Evolutionary conservation across 2,113 vertebrate genomes (phyloP).

Genomic region (Tympanuchus pallidicinctus): DNA sequence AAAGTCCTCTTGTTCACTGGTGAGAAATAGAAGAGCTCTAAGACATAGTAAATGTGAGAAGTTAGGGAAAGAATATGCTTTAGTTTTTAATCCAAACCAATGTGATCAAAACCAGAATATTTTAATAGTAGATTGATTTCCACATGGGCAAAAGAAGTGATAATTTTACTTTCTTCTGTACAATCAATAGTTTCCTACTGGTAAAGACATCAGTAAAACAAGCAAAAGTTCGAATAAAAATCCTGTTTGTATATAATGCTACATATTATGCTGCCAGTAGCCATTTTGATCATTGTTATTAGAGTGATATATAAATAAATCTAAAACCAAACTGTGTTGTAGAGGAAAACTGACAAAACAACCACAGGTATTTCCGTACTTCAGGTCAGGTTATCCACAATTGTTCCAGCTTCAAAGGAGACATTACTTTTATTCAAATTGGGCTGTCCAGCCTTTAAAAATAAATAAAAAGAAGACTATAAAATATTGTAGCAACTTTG

Average conservation of each 20-base stretch:
- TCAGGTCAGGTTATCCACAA: background rate
- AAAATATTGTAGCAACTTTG: background rate
- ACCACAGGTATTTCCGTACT: background rate
- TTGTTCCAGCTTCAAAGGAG: background rate
- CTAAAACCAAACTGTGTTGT: background rate
- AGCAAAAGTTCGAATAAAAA: background rate
- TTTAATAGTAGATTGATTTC: background rate
- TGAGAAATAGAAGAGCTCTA: background rate
- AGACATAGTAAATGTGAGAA: background rate
- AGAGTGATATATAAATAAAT: background rate
- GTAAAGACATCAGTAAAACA: background rate
- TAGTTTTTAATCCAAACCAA: background rate
- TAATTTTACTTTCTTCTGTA: background rate
- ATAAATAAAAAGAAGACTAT: background rate
- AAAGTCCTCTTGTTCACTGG: background rate
- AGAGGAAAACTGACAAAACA: background rate
- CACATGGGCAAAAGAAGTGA: background rate
- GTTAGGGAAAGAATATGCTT: background rate
- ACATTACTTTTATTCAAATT: conserved; percentile 7
- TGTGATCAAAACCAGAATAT: background rate
- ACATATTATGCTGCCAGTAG: background rate
- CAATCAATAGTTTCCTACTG: background rate
- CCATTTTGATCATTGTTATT: background rate
- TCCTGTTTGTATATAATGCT: fast-evolving
- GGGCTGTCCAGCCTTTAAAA: background rate